Conservation (phyloP, 1,140 invertebrate genomes). For the Drosophila pruinosa region DNA sequence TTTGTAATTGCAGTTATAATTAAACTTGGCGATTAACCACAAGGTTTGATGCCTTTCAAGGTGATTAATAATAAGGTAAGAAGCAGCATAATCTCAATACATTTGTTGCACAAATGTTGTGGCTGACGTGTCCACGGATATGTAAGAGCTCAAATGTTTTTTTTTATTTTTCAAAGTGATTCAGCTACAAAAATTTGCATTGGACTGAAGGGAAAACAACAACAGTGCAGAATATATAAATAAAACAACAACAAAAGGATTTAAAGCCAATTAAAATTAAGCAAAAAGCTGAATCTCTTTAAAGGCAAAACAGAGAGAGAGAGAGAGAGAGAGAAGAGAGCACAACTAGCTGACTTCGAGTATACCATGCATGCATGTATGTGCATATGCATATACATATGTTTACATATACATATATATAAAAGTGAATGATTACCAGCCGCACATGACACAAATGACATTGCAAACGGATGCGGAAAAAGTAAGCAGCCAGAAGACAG, state of each 20-base stretch:
- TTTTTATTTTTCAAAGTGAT: conserved; percentile 30
- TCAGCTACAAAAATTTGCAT: conserved; percentile 37
- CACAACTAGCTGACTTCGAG: not conserved
- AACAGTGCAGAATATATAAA: conserved; percentile 7
- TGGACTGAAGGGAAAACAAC: conserved; percentile 15
- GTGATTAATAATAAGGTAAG: not conserved
- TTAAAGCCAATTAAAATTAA: conserved; percentile 58
- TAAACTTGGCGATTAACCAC: no score
- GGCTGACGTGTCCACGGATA: conserved; percentile 27
- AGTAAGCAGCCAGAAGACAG: conserved; percentile 12
- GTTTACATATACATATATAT: not conserved
- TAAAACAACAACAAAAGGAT: conserved; percentile 34
- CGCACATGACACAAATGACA: conserved; percentile 71
- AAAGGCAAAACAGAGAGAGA: conserved; percentile 7
- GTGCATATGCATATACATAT: not conserved
- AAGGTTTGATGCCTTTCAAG: not conserved
- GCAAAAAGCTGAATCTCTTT: conserved; percentile 37
- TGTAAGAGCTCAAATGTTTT: conserved; percentile 33
- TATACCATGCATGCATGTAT: not conserved
- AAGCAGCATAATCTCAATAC: conserved; percentile 42
- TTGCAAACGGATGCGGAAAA: conserved; percentile 78
- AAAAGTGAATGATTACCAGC: conserved; percentile 45
- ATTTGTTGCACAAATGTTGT: conserved; percentile 10
- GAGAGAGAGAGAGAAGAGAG: not conserved
- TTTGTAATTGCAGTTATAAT: conserved; percentile 1